Evolutionary conservation across 2,888 invertebrate species (phyloP), one percentile per base, ranked within the genome.

Genomic region (Abrostola tripartita): DNA sequence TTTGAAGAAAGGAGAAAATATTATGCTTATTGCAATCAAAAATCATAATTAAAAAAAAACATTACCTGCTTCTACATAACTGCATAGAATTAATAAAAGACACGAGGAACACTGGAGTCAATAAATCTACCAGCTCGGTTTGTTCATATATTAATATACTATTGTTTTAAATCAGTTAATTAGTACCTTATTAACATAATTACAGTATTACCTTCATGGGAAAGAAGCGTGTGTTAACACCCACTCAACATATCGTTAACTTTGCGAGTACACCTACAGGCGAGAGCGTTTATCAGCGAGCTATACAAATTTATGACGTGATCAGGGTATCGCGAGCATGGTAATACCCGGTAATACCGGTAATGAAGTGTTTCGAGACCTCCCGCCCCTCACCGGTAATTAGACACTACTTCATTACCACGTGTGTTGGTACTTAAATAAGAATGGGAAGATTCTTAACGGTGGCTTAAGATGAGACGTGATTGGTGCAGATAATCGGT

Each of bases 311-410:
- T 72, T 68, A 74, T 64, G 77, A 68, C 71, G 55, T 47, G 71
- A 79, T 71, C 79, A 79, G 74, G 64, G 64, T 74, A 81, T 77
- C 78, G 61, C 56, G 61, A 24, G 66, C 62, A 44, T 56, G 64
- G 64, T 78, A 70, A 73, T 68, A 64, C 71, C 65, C 61, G 69
- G 71, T 69, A 73, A 80, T 69, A 66, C 76, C 71, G 67, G 81
- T 81, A 81, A 79, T 77, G 74, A 79, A 79, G 80, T 77, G 78
- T 72, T 74, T 64, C 64, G 67, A 37, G 53, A 53, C 58, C 35
- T 49, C 14, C 57, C 58, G 37, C 52, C 56, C 14, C 6, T 52
- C 37, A 44, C 10, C 59, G 61, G 65, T 81, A 81, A 81, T 79
- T 78, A 79, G 63, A 64, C 63, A 76, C 71, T 68, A 65, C 66